These are phyloP conservation scores for Oscheius sp. DNA, from an alignment of 2,888 invertebrate genomes.

Conservation along the genomic window DNA sequence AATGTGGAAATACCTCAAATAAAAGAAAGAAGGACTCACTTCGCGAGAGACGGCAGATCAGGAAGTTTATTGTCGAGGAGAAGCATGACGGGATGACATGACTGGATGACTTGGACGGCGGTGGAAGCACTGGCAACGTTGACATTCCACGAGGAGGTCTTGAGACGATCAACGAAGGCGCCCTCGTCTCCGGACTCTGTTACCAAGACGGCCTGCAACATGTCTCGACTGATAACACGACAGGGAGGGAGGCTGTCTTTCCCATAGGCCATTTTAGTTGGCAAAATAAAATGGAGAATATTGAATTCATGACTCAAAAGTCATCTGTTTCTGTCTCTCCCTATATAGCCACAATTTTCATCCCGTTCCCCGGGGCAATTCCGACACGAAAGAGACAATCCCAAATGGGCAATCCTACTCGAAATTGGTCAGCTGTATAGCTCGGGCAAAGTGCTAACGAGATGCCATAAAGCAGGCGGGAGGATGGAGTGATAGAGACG, in stretches of 20 bases:
- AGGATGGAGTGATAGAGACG: not conserved
- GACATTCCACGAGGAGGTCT: conserved; percentile 50
- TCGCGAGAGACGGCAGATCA: conserved; percentile 54
- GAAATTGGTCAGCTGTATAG: not conserved
- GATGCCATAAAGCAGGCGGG: conserved; percentile 5
- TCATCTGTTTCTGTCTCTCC: too few relatives aligned
- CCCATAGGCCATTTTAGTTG: too few relatives aligned
- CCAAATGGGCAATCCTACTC: not conserved
- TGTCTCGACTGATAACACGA: conserved; percentile 20
- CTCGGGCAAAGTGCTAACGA: conserved; percentile 15
- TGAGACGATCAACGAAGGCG: conserved; percentile 50
- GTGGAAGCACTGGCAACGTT: conserved; percentile 28
- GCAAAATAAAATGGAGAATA: too few relatives aligned
- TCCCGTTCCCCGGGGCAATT: too few relatives aligned
- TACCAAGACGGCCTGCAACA: conserved; percentile 47
- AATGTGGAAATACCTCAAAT: too few relatives aligned
- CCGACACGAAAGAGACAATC: too few relatives aligned
- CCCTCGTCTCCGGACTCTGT: conserved; percentile 49
- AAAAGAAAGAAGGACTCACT: conserved; percentile 43
- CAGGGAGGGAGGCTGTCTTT: too few relatives aligned
- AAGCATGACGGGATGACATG: conserved; percentile 55
- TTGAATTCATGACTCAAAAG: too few relatives aligned
- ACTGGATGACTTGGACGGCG: conserved; percentile 47
- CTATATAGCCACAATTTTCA: too few relatives aligned
- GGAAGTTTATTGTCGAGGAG: conserved; percentile 58